Percentiles rank a stretch among this genome's conserved stretches.
phyloP scores from a whole-genome alignment of 2,797 vertebrate genomes.

The Ambastaia sidthimunki region DNA sequence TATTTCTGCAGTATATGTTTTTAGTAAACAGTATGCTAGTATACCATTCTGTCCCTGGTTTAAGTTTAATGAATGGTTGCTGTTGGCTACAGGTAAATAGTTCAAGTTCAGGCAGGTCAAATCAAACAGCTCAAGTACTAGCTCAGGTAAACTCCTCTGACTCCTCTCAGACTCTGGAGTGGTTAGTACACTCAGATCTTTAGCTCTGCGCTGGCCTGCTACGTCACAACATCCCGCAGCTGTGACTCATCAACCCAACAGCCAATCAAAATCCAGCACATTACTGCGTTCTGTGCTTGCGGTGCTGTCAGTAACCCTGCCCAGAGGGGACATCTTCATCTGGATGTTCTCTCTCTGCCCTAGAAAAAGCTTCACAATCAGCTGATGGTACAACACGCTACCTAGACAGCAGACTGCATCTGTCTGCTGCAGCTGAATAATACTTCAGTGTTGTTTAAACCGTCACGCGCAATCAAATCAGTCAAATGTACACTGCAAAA shows the following conservation, averaged over 20 bases:
- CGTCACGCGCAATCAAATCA: constrained; percentile 15
- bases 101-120: constrained; percentile 8
- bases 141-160: constrained; percentile 28
- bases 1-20: no score
- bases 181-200: constrained; percentile 17
- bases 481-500: background rate
- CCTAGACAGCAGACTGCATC: background rate
- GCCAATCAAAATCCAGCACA: constrained; percentile 14
- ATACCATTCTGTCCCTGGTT: background rate
- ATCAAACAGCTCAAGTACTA: constrained; percentile 7
- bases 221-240: constrained; percentile 42
- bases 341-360: constrained; percentile 49
- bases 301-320: constrained; percentile 29
- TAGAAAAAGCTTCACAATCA: constrained; percentile 41
- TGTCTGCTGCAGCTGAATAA: background rate
- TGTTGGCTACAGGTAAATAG: constrained; percentile 20
- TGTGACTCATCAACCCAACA: background rate
- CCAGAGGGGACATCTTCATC: constrained; percentile 39
- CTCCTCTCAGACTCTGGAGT: constrained; percentile 8
- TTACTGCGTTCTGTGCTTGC: constrained; percentile 29
- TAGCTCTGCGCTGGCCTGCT: constrained; percentile 24
- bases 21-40: background rate
- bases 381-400: constrained; percentile 32
- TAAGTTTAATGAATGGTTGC: background rate
- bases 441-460: constrained; percentile 22